Evolutionary conservation across 2,888 invertebrate genomes (phyloP), one percentile per base, ranked within the genome.

Genomic region (Pyrgus malvae): DNA sequence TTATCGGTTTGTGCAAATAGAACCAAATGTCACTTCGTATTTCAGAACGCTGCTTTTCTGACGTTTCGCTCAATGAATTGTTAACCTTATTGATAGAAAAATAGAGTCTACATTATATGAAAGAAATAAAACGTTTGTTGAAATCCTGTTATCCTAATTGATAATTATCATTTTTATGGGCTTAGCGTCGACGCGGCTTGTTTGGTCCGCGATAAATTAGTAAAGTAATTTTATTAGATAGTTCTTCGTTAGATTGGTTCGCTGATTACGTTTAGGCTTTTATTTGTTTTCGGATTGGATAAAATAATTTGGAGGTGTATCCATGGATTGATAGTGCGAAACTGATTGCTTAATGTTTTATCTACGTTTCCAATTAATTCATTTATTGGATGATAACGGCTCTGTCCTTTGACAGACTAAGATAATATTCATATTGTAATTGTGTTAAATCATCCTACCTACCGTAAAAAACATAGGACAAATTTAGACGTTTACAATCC

Each of bases 161-260:
- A 78, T 80, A 82, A 87, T 88, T 86, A 87, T 85, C 80, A 84
- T 84, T 85, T 84, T 83, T 86, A 87, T 80, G 70, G 80, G 85
- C 73, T 82, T 72, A 79, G 68, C 60, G 68, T 59, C 51, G 64
- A 64, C 63, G 68, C 67, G 72, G 69, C 56, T 50, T 49, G 65
- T 67, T 59, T 56, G 44, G 56, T 46, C 16, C 31, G 17, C 37
- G 53, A 53, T 53, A 45, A 53, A 38, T 38, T 17, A 38, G 11
- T 38, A 19, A 38, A 35, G 35, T 35, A 35, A 35, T 35, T 35
- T 16, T 17, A 35, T 35, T 35, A 35, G 35, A 35, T 35, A 35
- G 14, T 35, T 35, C 35, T n/a, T 6, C 8, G 16, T 14, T 35
- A 35, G 9, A 44, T 51, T 25, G 25, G 42, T 42, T 44, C 9